Percentiles rank a stretch among this genome's conserved stretches.
Conservation (phyloP, 2,888 invertebrate genomes). For the Aphidoletes aphidimyza region DNA sequence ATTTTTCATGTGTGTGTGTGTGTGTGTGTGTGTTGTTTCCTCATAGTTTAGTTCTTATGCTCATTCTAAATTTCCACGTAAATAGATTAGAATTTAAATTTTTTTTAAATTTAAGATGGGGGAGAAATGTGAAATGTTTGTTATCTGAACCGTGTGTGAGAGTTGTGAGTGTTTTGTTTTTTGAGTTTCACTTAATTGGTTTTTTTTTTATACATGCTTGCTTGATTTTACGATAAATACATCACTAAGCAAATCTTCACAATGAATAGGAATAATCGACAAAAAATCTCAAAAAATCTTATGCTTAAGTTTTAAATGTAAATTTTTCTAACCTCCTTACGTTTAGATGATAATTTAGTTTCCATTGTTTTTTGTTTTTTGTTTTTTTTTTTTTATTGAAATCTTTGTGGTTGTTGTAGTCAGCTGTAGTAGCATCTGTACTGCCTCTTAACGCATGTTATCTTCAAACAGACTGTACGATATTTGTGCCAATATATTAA, state of each 20-base stretch:
- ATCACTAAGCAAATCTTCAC: constrained; percentile 9
- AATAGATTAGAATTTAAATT: background rate
- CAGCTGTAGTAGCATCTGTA: background rate
- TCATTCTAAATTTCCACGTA: background rate
- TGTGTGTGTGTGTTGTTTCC: background rate
- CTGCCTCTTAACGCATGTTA: no score
- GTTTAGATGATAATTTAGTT: constrained; percentile 25
- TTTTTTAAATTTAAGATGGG: background rate
- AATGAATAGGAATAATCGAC: constrained; percentile 31
- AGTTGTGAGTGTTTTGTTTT: background rate
- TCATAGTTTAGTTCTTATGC: background rate
- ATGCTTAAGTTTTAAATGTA: background rate
- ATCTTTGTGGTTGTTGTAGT: no score
- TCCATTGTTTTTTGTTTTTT: background rate
- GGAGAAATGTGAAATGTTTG: background rate
- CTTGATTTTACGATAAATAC: background rate
- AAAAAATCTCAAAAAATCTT: background rate
- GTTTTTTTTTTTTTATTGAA: background rate
- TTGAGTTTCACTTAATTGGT: background rate
- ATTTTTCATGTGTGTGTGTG: background rate
- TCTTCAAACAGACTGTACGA: no score
- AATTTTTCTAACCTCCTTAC: constrained; percentile 37
- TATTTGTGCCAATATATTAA: no score
- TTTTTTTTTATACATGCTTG: constrained; percentile 47
- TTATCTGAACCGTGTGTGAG: background rate